Conservation (phyloP, 2,888 invertebrate species). For the Pogonocherus hispidulus region DNA sequence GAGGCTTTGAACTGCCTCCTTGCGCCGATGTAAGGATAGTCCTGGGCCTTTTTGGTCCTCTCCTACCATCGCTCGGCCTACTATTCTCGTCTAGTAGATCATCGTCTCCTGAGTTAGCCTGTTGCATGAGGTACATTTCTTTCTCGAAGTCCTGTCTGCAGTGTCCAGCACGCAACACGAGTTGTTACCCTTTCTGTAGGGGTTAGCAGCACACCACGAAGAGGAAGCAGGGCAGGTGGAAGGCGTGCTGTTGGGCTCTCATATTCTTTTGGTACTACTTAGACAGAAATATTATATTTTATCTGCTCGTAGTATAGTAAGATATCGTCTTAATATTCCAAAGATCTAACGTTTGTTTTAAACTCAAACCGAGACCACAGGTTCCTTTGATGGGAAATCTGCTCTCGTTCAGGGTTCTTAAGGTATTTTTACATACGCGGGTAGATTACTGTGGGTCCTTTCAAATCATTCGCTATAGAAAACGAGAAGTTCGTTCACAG, state of each 20-base stretch:
- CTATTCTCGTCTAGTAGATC: constrained; percentile 73
- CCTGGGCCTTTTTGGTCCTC: constrained; percentile 96
- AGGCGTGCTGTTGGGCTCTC: constrained; percentile 91
- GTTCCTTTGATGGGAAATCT: too few relatives aligned
- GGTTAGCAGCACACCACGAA: constrained; percentile 96
- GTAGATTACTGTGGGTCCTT: too few relatives aligned
- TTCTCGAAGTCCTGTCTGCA: constrained; percentile 97
- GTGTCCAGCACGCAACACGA: constrained; percentile 92
- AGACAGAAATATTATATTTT: too few relatives aligned
- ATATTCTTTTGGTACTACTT: too few relatives aligned
- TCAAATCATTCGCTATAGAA: too few relatives aligned
- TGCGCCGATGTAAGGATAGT: constrained; percentile 98
- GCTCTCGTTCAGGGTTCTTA: too few relatives aligned
- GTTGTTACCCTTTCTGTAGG: constrained; percentile 96
- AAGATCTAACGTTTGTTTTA: too few relatives aligned
- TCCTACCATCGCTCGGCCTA: constrained; percentile 72
- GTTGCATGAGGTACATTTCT: constrained; percentile 90
- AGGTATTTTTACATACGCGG: too few relatives aligned
- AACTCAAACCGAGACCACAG: too few relatives aligned
- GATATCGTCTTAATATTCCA: too few relatives aligned
- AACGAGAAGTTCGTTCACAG: too few relatives aligned
- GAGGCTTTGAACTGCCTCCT: constrained; percentile 98
- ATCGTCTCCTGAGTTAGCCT: constrained; percentile 77
- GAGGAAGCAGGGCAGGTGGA: constrained; percentile 95
- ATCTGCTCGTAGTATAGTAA: too few relatives aligned